Evolutionary conservation across 2,888 invertebrate species (phyloP).

Genomic region (Resseliella maxima): DNA sequence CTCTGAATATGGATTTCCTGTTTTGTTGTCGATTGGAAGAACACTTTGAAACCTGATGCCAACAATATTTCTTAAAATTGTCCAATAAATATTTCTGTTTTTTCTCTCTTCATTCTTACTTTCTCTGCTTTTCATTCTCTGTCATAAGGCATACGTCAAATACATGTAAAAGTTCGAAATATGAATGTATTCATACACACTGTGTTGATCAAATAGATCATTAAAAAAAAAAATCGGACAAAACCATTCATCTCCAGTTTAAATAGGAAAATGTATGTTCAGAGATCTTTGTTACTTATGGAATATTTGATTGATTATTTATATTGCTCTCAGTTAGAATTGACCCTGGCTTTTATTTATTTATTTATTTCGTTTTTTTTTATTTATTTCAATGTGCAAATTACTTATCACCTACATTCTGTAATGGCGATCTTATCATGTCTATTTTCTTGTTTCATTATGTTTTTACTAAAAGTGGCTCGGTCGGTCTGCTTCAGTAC

Average conservation of each 20-base stretch:
- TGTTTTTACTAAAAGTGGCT: constrained; percentile 8
- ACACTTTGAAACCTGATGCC: constrained; percentile 11
- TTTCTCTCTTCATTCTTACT: no score
- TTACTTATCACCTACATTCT: constrained; percentile 22
- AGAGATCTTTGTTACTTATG: constrained; percentile 42
- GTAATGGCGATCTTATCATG: constrained; percentile 22
- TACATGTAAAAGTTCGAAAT: not conserved
- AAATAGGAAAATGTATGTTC: not conserved
- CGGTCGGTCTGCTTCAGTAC: constrained; percentile 17
- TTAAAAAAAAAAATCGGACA: not conserved
- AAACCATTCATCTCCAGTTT: not conserved
- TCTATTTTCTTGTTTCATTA: not conserved
- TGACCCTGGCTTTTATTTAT: constrained; percentile 53
- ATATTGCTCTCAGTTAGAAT: constrained; percentile 45
- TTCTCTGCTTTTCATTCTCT: no score
- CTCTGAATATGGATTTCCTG: not conserved
- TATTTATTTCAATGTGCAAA: constrained; percentile 22
- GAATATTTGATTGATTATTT: not conserved
- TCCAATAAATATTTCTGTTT: not conserved
- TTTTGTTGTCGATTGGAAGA: constrained; percentile 3
- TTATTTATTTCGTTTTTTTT: not conserved
- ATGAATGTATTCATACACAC: not conserved
- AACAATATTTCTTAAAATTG: not conserved
- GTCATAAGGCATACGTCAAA: not conserved
- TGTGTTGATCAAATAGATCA: no score